Evolutionary conservation across 2,113 vertebrate species (phyloP).

Genomic region (Opisthocomus hoazin): DNA sequence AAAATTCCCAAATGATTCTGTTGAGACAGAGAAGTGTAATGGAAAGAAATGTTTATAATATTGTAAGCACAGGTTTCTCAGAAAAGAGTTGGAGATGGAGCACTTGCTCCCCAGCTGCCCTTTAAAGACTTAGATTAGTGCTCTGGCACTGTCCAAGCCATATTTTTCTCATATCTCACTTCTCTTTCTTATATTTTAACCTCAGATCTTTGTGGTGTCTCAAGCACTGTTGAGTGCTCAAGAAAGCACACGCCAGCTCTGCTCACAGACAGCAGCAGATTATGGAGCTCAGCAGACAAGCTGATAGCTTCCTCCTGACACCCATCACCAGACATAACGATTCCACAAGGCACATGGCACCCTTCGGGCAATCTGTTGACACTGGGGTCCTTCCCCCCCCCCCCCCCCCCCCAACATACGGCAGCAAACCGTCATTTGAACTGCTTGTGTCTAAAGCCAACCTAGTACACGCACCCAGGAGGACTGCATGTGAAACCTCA

Average conservation of each 20-base stretch:
- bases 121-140: background rate
- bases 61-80: background rate
- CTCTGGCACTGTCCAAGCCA: background rate
- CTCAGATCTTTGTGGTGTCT: background rate
- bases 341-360: background rate
- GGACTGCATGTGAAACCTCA: background rate
- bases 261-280: background rate
- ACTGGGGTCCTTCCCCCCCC: too few relatives aligned
- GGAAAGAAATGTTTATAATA: background rate
- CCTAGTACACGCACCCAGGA: background rate
- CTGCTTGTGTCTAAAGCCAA: background rate
- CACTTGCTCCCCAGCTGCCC: rapidly evolving
- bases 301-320: background rate
- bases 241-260: background rate
- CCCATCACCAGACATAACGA: background rate
- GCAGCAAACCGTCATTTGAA: background rate
- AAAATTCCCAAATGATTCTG: background rate
- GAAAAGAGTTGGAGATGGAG: background rate
- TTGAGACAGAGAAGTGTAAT: background rate
- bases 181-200: background rate
- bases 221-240: background rate
- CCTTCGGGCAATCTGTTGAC: background rate
- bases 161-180: background rate
- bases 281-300: background rate
- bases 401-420: too few relatives aligned